These are phyloP conservation scores for Chelonoidis abingdonii DNA, from an alignment of 2,113 vertebrate genomes.

Conservation along the genomic window DNA sequence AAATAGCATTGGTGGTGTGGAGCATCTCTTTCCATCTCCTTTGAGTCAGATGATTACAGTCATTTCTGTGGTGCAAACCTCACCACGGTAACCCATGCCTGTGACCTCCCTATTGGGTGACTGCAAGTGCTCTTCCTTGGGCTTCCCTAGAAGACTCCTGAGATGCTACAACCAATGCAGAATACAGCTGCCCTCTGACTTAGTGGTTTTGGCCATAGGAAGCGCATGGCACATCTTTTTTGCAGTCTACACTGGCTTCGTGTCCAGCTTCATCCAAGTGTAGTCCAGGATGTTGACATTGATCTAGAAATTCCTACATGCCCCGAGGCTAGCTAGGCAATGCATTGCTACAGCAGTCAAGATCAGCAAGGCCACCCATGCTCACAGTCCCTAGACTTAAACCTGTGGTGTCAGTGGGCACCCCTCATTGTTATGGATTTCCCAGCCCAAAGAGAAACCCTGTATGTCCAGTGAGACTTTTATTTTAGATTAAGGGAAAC, in stretches of 20 bases:
- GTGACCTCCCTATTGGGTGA: background rate
- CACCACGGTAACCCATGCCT: background rate
- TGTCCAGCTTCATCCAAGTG: background rate
- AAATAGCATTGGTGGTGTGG: background rate
- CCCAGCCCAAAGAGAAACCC: background rate
- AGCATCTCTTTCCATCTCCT: background rate
- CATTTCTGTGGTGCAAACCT: background rate
- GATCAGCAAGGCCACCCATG: background rate
- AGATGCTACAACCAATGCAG: background rate
- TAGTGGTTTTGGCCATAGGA: background rate
- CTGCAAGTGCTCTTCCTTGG: background rate
- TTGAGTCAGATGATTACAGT: background rate
- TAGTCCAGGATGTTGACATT: background rate
- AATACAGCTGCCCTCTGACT: background rate
- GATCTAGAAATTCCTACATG: background rate
- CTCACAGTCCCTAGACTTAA: background rate
- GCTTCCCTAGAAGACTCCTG: background rate
- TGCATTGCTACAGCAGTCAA: background rate
- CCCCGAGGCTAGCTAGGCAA: background rate
- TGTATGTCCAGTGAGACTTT: background rate
- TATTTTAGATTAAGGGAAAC: background rate
- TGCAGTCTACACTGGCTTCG: background rate
- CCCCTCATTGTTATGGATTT: background rate
- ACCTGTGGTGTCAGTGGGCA: background rate
- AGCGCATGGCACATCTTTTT: fast-evolving